A percentile compares a stretch with the other conserved stretches of the same genome.
These are phyloP conservation scores for Xiphophorus couchianus DNA, from an alignment of 2,113 vertebrate species.

Conservation along the genomic window DNA sequence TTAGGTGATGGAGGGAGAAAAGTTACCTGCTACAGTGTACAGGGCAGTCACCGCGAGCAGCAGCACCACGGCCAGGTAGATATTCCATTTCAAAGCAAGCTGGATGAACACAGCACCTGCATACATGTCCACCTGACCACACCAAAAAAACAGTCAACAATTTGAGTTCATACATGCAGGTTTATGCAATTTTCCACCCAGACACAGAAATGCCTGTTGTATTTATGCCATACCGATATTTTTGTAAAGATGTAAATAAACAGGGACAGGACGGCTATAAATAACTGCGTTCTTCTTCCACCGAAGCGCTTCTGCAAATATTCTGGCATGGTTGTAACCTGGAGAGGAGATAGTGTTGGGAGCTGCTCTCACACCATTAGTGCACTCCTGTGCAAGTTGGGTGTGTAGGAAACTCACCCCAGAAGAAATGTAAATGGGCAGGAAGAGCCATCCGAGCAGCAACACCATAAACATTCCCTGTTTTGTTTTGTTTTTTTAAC, in stretches of 20 bases:
- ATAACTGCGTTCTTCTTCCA: conserved; percentile 90
- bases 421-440: conserved; percentile 93
- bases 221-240: conserved; percentile 88
- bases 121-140: conserved; percentile 93
- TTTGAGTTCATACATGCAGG: not conserved
- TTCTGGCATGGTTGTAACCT: conserved; percentile 98
- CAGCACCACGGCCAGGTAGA: conserved; percentile 87
- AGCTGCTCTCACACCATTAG: not conserved
- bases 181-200: not conserved
- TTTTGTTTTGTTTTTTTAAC: not conserved
- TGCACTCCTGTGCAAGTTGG: not conserved
- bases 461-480: conserved; percentile 92
- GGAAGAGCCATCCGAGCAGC: conserved; percentile 93
- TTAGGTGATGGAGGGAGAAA: not conserved
- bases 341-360: not conserved
- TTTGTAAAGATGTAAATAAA: conserved; percentile 99
- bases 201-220: not conserved
- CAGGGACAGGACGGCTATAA: conserved; percentile 88
- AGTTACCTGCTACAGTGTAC: conserved; percentile 91
- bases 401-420: conserved; percentile 81
- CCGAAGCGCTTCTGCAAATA: conserved; percentile 90
- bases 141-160: not conserved
- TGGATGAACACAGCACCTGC: conserved; percentile 96
- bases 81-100: conserved; percentile 91
- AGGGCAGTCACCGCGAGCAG: conserved; percentile 87